phyloP scores from a whole-genome alignment of 2,113 vertebrate genomes.

The Podarcis cretensis region DNA sequence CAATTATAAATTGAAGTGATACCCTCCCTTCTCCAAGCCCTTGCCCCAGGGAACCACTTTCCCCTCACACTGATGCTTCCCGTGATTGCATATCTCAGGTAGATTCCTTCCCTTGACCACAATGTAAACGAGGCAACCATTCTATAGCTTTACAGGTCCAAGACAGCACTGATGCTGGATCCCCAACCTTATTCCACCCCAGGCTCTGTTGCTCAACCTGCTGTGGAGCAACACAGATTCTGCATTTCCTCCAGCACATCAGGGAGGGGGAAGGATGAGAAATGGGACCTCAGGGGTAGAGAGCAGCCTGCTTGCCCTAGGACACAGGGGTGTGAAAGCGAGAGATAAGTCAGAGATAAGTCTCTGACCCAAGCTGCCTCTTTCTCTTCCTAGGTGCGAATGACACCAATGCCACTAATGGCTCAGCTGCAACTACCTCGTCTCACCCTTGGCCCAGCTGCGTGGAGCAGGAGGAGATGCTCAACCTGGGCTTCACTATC shows the following conservation, averaged over 20 bases:
- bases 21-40: not conserved
- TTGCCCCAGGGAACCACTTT: not conserved
- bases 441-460: constrained; percentile 71
- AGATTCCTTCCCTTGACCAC: not conserved
- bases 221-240: not conserved
- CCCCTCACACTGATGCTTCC: not conserved
- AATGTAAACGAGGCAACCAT: not conserved
- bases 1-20: not conserved
- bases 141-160: no score
- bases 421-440: not conserved
- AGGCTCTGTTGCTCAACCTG: not conserved
- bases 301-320: not conserved
- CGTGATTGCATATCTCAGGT: not conserved
- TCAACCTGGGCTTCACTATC: constrained; percentile 91
- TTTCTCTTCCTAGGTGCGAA: constrained; percentile 44
- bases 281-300: not conserved
- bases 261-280: not conserved
- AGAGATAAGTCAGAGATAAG: not conserved
- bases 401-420: constrained; percentile 23
- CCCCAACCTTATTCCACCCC: not conserved
- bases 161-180: not conserved
- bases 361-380: not conserved
- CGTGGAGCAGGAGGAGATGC: constrained; percentile 87
- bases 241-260: not conserved
- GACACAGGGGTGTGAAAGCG: not conserved